Base-by-base conservation (phyloP, 2,888 invertebrate genomes). In the Sericinus montela region DNA sequence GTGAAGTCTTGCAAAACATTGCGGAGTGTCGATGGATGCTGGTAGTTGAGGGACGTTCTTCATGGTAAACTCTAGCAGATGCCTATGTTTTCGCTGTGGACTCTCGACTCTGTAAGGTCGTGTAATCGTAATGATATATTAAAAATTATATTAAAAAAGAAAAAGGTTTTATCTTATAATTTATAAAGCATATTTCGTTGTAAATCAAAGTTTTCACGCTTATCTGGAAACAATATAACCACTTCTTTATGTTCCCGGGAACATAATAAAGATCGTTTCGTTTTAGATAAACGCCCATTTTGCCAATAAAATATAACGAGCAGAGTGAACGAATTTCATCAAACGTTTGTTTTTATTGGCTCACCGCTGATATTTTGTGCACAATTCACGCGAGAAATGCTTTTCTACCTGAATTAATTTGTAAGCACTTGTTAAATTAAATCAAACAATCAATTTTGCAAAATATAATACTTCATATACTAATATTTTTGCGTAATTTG, bases 301-400 rank as follows among this genome's bases (percentile, higher is more conserved):
- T 36, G 41, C 29, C 36, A 41, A 41, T 47, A 47, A 47, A 47
- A 11, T n/a, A 35, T 29, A 51, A 36, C 53, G 51, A 40, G 50
- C 13, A 51, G 44, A 54, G 55, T 57, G 52, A 59, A 59, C 57
- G 57, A 53, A 56, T 52, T 54, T 50, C 25, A 42, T 51, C 47
- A 45, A 51, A 52, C 44, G 50, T 48, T 55, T 52, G 51, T 54
- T 57, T 57, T 57, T 57, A 59, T 56, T 56, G 48, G 42, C 45
- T 42, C 49, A 44, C 43, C 50, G 35, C 40, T 35, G 41, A 55
- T 38, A 44, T 51, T 55, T 43, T 46, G 52, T 35, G 47, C 25
- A 38, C 34, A 39, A 40, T 53, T 52, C 46, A 41, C 51, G 35
- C 11, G 13, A 7, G 25, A 7, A 19, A 13, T 8, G 14, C 3